Evolutionary conservation across 2,113 vertebrate species (phyloP), one percentile per base, ranked within the genome.

Genomic region (Takifugu bimaculatus): DNA sequence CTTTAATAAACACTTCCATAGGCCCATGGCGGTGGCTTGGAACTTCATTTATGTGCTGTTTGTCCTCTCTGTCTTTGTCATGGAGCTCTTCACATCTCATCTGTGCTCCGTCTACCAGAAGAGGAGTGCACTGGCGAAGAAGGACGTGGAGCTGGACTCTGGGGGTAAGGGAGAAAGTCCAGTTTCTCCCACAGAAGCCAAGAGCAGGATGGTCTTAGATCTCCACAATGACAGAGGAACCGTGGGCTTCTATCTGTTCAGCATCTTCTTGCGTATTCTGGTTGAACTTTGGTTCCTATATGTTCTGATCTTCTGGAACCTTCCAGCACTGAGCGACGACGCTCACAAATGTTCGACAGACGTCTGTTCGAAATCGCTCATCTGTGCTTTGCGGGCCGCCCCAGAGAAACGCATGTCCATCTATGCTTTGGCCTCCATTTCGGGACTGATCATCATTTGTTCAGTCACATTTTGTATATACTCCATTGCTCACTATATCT

Each of bases 341-440:
- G 10, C 11, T 1, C 54, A 29, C 32, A 15, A 29, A 15, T 10
- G 50, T 15, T 52, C 2, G 1, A 55, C 45, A 3, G 3, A 13
- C 0, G 35, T 45, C 26, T 89, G 88, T 60, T 12, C 47, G 25
- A 1, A 42, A 26, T 28, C 50, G 3, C 3, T 20, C 28, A 3
- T 69, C 20, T 65, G 60, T 56, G 48, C 69, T 55, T 42, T 75
- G 45, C 62, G 57, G 50, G 70, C 50, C 0, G 54, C n/a, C 10
- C 52, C 53, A 1, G 88, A 90, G 69, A 90, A 92, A 54, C 35
- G 4, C 5, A 86, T 85, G 80, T 87, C 83, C 26, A 57, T 83
- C 68, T 85, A 84, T 43, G 77, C 77, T n/a, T 61, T 89, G 20
- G 43, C 67, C 26, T 79, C 74, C 4, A 59, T 87, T 45, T 87